A percentile compares a stretch with the other conserved stretches of the same genome.
These are phyloP conservation scores for Riparia riparia DNA, from an alignment of 2,113 vertebrate species.

Conservation along the genomic window DNA sequence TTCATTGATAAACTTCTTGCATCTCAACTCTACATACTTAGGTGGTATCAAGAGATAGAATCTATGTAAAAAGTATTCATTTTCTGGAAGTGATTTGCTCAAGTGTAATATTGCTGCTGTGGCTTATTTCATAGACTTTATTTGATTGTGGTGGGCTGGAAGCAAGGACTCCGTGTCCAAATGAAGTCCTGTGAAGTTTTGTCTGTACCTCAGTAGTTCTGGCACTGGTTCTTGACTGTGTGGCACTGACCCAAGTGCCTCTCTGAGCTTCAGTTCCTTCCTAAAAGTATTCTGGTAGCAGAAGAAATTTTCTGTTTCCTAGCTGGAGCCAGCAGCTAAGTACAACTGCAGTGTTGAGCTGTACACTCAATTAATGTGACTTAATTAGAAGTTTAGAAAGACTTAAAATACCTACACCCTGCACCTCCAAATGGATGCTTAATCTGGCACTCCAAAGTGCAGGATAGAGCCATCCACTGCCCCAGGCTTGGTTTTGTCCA, in stretches of 20 bases:
- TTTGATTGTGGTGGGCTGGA: neutral
- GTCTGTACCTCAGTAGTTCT: neutral
- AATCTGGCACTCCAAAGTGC: neutral
- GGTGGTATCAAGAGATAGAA: neutral
- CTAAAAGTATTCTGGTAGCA: neutral
- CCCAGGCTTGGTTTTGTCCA: neutral
- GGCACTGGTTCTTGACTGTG: neutral
- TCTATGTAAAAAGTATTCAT: neutral
- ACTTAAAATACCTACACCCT: neutral
- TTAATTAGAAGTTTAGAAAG: neutral
- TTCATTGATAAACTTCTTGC: neutral
- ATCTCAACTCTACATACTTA: neutral
- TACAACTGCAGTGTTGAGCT: neutral
- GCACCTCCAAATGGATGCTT: neutral
- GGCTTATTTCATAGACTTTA: neutral
- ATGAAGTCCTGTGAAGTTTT: neutral
- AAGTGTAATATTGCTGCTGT: neutral
- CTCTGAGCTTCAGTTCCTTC: neutral
- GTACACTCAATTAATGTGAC: neutral
- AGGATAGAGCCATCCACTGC: neutral
- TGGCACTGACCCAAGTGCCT: neutral
- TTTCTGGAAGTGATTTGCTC: neutral
- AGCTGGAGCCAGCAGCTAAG: neutral
- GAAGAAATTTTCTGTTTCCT: neutral
- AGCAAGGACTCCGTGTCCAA: neutral